phyloP scores from a whole-genome alignment of 2,888 invertebrate genomes.

The Eupithecia inturbata region DNA sequence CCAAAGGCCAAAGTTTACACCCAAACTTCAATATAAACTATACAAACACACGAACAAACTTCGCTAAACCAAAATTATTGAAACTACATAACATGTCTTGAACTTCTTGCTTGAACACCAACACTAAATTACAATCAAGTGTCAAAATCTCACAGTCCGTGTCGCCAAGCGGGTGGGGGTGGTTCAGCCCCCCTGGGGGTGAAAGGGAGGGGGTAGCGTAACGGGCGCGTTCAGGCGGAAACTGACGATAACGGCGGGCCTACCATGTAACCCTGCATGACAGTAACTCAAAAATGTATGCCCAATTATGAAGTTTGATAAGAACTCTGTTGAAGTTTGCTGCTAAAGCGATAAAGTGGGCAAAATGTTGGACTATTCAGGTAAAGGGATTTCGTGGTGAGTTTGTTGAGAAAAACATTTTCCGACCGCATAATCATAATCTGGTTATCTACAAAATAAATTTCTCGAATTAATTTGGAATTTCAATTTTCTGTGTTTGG shows the following conservation, averaged over 20 bases:
- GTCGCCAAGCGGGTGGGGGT: slow-evolving; percentile 56
- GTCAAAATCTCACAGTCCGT: slow-evolving; percentile 76
- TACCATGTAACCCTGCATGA: slow-evolving; percentile 81
- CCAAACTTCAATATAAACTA: neutral
- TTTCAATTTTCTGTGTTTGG: neutral
- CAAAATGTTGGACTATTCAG: slow-evolving; percentile 8
- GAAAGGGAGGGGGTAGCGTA: slow-evolving; percentile 61
- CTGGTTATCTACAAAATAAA: neutral
- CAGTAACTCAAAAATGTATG: slow-evolving; percentile 81
- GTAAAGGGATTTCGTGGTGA: slow-evolving; percentile 6
- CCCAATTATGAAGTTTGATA: slow-evolving; percentile 72
- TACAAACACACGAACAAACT: slow-evolving; percentile 17
- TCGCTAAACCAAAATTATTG: slow-evolving; percentile 22
- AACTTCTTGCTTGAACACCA: slow-evolving; percentile 49
- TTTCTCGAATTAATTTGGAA: neutral
- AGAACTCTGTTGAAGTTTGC: slow-evolving; percentile 40
- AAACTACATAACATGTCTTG: slow-evolving; percentile 32
- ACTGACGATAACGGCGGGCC: slow-evolving; percentile 82
- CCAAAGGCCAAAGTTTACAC: slow-evolving; percentile 4
- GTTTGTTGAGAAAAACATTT: neutral
- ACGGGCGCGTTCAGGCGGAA: slow-evolving; percentile 83
- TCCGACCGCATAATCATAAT: neutral
- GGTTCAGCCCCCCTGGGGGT: slow-evolving; percentile 31
- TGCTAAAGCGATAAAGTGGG: slow-evolving; percentile 3
- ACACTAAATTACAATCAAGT: slow-evolving; percentile 79